Evolutionary conservation across 2,797 vertebrate genomes (phyloP).

Genomic region (Otolemur crassicaudatus): DNA sequence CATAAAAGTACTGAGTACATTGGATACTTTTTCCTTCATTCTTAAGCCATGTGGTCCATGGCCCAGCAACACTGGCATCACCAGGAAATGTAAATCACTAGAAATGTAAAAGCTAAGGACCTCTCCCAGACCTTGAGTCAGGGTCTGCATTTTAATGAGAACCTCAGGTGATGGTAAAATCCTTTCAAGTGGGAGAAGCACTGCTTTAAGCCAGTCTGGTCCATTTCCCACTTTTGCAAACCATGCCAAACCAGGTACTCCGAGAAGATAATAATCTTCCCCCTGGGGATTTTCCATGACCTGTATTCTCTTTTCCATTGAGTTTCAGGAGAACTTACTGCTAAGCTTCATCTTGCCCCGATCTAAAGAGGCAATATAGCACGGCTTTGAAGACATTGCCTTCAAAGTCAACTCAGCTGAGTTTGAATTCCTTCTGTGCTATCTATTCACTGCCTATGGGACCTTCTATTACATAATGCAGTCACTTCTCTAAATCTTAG

Average conservation of each 20-base stretch:
- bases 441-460: neutral
- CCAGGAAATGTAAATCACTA: neutral
- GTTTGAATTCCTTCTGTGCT: neutral
- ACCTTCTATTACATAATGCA: neutral
- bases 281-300: neutral
- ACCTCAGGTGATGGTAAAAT: neutral
- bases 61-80: neutral
- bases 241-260: neutral
- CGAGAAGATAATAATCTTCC: neutral
- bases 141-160: slow-evolving; percentile 16
- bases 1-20: too few species aligned
- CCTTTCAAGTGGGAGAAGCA: neutral
- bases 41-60: neutral
- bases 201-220: neutral
- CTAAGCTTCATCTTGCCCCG: neutral
- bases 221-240: neutral
- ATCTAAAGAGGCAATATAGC: neutral
- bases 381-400: too few species aligned
- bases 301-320: neutral
- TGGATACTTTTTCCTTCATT: too few species aligned
- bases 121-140: neutral
- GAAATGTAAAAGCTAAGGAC: neutral
- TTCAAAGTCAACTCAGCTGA: neutral
- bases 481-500: neutral
- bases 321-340: neutral